These are phyloP conservation scores for Chlamydotis undulata DNA, from an alignment of 2,113 vertebrate species.

Conservation along the genomic window DNA sequence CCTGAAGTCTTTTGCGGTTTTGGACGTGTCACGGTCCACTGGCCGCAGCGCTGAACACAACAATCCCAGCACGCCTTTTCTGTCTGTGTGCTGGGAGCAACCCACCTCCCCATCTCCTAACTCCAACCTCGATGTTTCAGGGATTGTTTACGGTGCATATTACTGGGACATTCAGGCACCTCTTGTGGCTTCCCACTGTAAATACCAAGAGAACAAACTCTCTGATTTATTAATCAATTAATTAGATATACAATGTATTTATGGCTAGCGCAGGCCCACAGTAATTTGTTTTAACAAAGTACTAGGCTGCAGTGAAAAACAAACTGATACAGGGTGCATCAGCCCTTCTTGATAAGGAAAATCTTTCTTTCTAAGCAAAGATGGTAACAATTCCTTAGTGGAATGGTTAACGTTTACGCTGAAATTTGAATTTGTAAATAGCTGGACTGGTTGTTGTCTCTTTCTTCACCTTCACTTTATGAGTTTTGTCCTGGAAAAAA, in stretches of 20 bases:
- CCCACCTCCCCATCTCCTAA: fast-evolving
- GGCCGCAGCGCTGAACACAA: background rate
- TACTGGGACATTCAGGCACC: background rate
- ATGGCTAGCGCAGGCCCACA: background rate
- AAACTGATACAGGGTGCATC: background rate
- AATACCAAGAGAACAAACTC: background rate
- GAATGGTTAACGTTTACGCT: constrained; percentile 84
- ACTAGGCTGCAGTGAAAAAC: background rate
- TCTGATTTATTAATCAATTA: constrained; percentile 52
- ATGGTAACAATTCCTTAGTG: background rate
- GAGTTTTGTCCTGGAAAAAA: constrained; percentile 86
- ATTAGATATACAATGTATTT: constrained; percentile 17
- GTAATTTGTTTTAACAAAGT: background rate
- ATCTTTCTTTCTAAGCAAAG: background rate
- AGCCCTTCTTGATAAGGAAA: background rate
- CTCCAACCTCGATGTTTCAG: background rate
- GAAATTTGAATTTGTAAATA: constrained; percentile 91
- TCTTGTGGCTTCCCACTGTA: background rate
- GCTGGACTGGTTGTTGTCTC: constrained; percentile 85
- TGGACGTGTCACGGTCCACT: fast-evolving
- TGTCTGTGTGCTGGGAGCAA: background rate
- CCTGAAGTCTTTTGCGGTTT: background rate
- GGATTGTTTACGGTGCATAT: background rate
- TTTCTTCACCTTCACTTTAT: constrained; percentile 89
- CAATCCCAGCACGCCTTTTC: background rate